Conservation (phyloP, 2,113 vertebrate genomes). For the Mionectes macconnelli region DNA sequence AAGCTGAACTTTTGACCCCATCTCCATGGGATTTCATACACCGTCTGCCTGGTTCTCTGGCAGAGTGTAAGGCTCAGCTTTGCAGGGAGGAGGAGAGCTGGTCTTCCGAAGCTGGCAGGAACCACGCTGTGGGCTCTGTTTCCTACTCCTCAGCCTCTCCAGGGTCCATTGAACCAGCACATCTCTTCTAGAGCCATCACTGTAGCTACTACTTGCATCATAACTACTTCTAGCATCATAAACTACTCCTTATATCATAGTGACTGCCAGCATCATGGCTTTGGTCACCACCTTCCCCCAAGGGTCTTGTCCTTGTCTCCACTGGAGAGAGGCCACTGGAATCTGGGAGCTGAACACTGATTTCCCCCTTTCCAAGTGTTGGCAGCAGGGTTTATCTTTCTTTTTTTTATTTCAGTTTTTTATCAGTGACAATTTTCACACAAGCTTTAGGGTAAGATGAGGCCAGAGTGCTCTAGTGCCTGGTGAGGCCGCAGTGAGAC, state of each 20-base stretch:
- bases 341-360: background rate
- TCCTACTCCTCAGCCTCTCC: background rate
- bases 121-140: background rate
- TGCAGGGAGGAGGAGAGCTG: background rate
- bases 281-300: background rate
- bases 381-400: background rate
- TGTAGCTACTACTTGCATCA: background rate
- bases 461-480: background rate
- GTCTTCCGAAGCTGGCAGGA: background rate
- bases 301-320: rapidly evolving
- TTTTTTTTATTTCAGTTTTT: background rate
- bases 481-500: background rate
- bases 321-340: background rate
- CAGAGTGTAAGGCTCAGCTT: background rate
- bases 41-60: background rate
- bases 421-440: background rate
- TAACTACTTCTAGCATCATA: background rate
- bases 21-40: background rate
- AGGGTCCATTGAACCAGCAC: background rate
- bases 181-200: background rate
- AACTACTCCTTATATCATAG: background rate
- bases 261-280: background rate
- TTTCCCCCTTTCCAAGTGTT: background rate
- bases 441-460: background rate
- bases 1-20: conserved; percentile 66